These are phyloP conservation scores for Tinamus major DNA, from an alignment of 2,797 vertebrate genomes.

Conservation along the genomic window DNA sequence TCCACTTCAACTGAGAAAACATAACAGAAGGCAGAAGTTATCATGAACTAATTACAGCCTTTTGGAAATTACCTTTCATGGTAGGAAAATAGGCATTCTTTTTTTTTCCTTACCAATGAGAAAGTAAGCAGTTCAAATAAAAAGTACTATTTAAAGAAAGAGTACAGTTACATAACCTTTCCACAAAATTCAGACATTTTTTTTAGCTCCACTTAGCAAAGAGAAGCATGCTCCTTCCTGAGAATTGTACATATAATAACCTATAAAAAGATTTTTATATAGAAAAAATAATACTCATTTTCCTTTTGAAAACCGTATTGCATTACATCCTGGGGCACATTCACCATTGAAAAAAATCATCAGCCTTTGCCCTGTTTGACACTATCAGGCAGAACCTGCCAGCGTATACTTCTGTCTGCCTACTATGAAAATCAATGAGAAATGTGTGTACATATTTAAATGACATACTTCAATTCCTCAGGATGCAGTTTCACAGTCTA, in stretches of 20 bases:
- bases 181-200: conserved; percentile 80
- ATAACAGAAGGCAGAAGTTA: conserved; percentile 78
- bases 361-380: background rate
- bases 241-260: conserved; percentile 76
- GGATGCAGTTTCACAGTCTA: background rate
- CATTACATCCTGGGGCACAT: conserved; percentile 1
- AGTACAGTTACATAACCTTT: conserved; percentile 84
- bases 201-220: conserved; percentile 74
- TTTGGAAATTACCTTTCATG: conserved; percentile 80
- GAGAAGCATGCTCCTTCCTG: conserved; percentile 58
- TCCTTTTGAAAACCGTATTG: conserved; percentile 43
- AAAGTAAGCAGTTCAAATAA: conserved; percentile 81
- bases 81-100: conserved; percentile 73
- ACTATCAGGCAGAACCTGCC: background rate
- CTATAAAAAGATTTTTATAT: conserved; percentile 70
- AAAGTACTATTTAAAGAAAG: conserved; percentile 83
- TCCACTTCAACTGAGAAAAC: conserved; percentile 54
- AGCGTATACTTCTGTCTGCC: background rate
- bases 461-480: background rate
- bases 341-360: conserved; percentile 43
- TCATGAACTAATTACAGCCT: conserved; percentile 79
- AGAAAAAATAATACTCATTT: conserved; percentile 37
- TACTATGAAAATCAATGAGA: background rate
- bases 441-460: background rate
- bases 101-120: conserved; percentile 60